These are phyloP conservation scores for Epicampocera succincta DNA, from an alignment of 2,888 invertebrate species.

Conservation along the genomic window DNA sequence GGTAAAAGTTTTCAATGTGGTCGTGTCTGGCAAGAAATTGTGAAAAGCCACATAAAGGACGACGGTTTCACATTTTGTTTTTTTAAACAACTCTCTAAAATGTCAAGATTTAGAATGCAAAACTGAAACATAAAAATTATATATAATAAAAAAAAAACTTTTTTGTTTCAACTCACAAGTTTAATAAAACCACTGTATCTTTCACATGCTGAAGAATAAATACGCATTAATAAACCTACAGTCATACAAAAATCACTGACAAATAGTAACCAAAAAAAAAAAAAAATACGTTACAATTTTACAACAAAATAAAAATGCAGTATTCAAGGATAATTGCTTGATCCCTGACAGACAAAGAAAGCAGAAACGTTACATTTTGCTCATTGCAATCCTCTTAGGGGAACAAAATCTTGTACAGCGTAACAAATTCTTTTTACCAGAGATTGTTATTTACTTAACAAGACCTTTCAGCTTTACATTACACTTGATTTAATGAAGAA, in stretches of 20 bases:
- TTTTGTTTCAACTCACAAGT: no score
- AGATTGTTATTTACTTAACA: constrained; percentile 16
- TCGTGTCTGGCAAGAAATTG: no score
- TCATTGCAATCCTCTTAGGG: neutral
- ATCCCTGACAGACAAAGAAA: neutral
- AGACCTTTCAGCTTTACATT: constrained; percentile 24
- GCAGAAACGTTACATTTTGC: neutral
- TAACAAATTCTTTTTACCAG: constrained; percentile 10
- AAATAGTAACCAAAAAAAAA: constrained; percentile 18
- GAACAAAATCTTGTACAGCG: constrained; percentile 23
- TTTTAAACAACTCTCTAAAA: no score
- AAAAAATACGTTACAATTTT: constrained; percentile 17
- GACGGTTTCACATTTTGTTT: no score
- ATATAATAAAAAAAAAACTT: no score
- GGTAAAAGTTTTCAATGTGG: no score
- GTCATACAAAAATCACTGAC: neutral
- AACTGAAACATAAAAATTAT: no score
- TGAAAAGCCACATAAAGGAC: no score
- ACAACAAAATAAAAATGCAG: neutral
- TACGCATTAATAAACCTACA: neutral
- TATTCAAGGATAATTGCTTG: neutral
- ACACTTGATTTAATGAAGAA: constrained; percentile 44
- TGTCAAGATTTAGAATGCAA: no score
- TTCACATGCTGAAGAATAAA: neutral
- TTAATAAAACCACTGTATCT: neutral